phyloP scores from a whole-genome alignment of 2,113 vertebrate species.

The Bolborhynchus lineola region DNA sequence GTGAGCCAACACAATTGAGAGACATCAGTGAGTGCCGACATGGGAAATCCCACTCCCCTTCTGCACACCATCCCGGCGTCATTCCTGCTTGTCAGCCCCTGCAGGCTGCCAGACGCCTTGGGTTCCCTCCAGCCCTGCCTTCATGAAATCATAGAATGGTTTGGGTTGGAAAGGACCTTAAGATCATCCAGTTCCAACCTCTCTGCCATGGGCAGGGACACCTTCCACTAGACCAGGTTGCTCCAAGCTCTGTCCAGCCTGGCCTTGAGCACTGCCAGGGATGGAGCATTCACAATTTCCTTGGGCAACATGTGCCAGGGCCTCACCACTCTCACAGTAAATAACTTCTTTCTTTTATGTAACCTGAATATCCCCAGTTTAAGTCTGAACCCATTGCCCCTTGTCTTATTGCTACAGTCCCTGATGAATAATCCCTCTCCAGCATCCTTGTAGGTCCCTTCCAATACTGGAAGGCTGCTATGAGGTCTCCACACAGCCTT shows the following conservation, averaged over 20 bases:
- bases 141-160: not conserved
- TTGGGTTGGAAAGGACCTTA: not conserved
- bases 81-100: not conserved
- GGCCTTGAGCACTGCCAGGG: not conserved
- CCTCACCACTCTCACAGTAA: not conserved
- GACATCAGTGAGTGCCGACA: not conserved
- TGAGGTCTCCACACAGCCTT: not conserved
- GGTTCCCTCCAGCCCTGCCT: not conserved
- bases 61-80: not conserved
- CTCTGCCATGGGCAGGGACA: not conserved
- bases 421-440: not conserved
- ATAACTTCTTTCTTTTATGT: too few species aligned
- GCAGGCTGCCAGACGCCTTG: not conserved
- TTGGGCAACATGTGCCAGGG: not conserved
- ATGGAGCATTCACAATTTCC: not conserved
- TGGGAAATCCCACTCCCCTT: constrained; percentile 36
- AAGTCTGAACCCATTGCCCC: not conserved
- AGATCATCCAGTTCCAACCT: not conserved
- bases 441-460: not conserved
- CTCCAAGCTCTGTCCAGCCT: not conserved
- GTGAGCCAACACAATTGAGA: not conserved
- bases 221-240: not conserved
- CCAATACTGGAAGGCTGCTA: not conserved
- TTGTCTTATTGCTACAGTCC: not conserved
- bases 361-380: not conserved